Evolutionary conservation across 2,113 vertebrate species (phyloP).

Genomic region (Chamaetylas fuelleborni): DNA sequence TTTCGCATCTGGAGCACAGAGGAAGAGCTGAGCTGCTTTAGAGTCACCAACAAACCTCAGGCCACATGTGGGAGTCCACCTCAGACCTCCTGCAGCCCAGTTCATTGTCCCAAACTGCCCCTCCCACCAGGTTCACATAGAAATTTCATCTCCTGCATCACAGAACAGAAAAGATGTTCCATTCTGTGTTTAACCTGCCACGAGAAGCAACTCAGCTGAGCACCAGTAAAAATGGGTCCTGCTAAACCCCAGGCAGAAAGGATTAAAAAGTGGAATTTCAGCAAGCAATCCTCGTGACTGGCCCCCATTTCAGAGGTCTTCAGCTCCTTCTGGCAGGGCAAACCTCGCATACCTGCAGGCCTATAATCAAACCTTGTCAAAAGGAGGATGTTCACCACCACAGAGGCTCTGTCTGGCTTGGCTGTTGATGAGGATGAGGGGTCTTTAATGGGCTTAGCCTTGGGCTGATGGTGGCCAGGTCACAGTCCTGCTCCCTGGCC

Average conservation of each 20-base stretch:
- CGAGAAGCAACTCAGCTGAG: neutral
- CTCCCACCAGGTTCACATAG: neutral
- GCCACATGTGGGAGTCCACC: neutral
- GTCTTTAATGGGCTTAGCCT: neutral
- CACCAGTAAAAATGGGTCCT: neutral
- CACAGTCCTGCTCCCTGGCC: neutral
- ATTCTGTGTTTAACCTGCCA: neutral
- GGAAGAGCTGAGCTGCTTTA: neutral
- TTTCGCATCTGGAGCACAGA: neutral
- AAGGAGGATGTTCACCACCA: neutral
- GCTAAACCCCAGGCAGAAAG: neutral
- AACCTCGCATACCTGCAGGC: neutral
- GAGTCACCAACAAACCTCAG: neutral
- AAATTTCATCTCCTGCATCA: neutral
- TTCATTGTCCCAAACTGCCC: neutral
- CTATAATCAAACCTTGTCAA: neutral
- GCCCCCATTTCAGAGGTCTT: neutral
- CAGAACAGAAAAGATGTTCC: neutral
- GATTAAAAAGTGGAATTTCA: neutral
- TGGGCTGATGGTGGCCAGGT: neutral
- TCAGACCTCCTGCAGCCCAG: neutral
- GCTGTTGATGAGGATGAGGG: neutral
- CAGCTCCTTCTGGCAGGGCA: neutral
- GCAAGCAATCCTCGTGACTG: accelerated
- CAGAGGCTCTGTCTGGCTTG: neutral